Base-by-base conservation (phyloP, 1,140 invertebrate genomes). In the Drosophila ercepeae region DNA sequence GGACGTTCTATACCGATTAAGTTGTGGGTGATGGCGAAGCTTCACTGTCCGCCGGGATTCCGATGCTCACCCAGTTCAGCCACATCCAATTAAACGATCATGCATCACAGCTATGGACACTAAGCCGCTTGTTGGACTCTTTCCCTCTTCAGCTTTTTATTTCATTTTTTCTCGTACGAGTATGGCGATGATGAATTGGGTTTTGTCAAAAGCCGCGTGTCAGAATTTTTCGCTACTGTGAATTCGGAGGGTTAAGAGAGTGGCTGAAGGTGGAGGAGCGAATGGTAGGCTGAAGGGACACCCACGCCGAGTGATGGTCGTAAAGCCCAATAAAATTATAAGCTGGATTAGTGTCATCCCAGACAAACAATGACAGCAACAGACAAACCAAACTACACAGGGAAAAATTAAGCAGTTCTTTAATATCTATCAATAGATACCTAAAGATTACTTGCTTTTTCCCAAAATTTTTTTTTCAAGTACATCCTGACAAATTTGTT, bases 291-390 rank as follows among this genome's bases (percentile, higher is more conserved):
- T 6, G 7, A n/a, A 0, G 18, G 57, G 48, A 61, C 55, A 61
- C 68, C 69, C 68, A 71, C 68, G 57, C 65, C 29, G 44, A 72
- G 55, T 60, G 46, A 25, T 41, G 14, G 18, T 27, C 25, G 34
- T 34, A 44, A n/a, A 19, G 67, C 50, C 75, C 64, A 86, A 88
- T 86, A 86, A 86, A 86, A 88, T 86, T 82, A 86, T 86, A 88
- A 86, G 82, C 79, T 75, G 82, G 82, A 81, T 86, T 88, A 86
- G 77, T 82, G 82, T 86, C 82, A 75, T 60, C 53, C 55, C 27
- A 50, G 79, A 84, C 79, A 84, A 84, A 84, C 79, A 84, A 84
- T 86, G 81, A 86, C 81, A 86, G 79, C 32, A 46, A 25, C 63
- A 36, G 11, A 4, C 6, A 14, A 29, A 34, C 8, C 11, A 27